These are phyloP conservation scores for Prosopocoilus inquinatus DNA, from an alignment of 2,888 invertebrate species.

Conservation along the genomic window DNA sequence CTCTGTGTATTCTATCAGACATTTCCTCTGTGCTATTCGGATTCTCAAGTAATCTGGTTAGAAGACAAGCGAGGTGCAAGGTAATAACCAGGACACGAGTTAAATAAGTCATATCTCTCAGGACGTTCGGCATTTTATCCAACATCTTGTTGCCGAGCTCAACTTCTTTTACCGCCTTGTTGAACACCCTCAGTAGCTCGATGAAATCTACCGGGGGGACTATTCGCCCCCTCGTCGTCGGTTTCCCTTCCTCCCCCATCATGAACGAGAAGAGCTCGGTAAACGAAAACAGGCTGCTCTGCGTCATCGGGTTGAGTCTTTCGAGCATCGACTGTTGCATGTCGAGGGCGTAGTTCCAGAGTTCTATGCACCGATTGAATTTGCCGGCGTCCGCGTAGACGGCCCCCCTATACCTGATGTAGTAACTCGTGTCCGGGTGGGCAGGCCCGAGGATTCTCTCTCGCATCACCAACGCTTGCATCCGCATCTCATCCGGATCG, in stretches of 20 bases:
- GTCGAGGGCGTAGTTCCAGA: conserved; percentile 96
- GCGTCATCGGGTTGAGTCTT: conserved; percentile 91
- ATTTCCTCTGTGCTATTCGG: conserved; percentile 38
- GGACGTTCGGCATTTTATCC: conserved; percentile 60
- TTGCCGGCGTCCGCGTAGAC: conserved; percentile 91
- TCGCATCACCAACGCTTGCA: conserved; percentile 90
- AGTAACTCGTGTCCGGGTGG: conserved; percentile 96
- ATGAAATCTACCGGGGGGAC: conserved; percentile 78
- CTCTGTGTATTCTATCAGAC: conserved; percentile 64
- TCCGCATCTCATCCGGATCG: conserved; percentile 94
- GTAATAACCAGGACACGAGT: conserved; percentile 84
- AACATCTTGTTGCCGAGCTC: conserved; percentile 59
- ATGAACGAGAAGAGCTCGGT: conserved; percentile 94
- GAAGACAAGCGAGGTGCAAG: conserved; percentile 76
- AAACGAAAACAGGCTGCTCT: conserved; percentile 90
- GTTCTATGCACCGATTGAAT: conserved; percentile 85
- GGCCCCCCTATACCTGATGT: conserved; percentile 72
- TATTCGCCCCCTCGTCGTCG: conserved; percentile 58
- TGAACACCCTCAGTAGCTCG: conserved; percentile 81
- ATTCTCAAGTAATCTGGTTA: conserved; percentile 63
- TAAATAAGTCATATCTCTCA: conserved; percentile 73
- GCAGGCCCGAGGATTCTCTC: conserved; percentile 89
- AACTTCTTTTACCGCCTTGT: conserved; percentile 65
- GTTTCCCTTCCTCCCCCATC: conserved; percentile 81
- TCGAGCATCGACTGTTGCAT: conserved; percentile 94